These are phyloP conservation scores for Cryptosula pallasiana DNA, from an alignment of 2,888 invertebrate species.

Conservation along the genomic window DNA sequence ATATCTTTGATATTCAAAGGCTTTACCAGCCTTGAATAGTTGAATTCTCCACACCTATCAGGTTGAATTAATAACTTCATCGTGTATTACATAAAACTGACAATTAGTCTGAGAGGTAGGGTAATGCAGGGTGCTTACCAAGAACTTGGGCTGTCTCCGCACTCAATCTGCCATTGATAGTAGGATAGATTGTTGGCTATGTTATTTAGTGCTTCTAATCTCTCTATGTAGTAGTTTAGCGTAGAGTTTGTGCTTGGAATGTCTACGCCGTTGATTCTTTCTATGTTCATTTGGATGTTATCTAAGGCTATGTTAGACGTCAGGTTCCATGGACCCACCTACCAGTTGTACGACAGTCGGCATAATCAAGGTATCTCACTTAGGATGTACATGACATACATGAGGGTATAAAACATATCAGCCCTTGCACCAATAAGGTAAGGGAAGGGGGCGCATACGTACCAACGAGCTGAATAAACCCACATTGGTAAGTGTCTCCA, in stretches of 20 bases:
- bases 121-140: background rate
- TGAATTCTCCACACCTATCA: slow-evolving; percentile 10
- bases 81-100: too few relatives aligned
- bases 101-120: too few relatives aligned
- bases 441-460: too few relatives aligned
- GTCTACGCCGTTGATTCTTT: slow-evolving; percentile 16
- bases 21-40: background rate
- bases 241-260: slow-evolving; percentile 11
- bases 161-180: slow-evolving; percentile 21
- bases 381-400: too few relatives aligned
- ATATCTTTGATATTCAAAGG: slow-evolving; percentile 15
- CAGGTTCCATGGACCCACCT: slow-evolving; percentile 25
- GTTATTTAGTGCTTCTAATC: slow-evolving; percentile 2
- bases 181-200: slow-evolving; percentile 15
- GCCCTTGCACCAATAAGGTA: too few relatives aligned
- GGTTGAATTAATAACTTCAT: too few relatives aligned
- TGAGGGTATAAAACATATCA: too few relatives aligned
- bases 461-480: slow-evolving; percentile 17
- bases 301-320: slow-evolving; percentile 21
- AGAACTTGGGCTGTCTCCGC: slow-evolving; percentile 9
- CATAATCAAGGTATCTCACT: too few relatives aligned
- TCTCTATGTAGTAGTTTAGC: slow-evolving; percentile 16
- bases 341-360: background rate
- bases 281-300: slow-evolving; percentile 17
- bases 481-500: background rate